Percentiles rank a stretch among this genome's conserved stretches.
Conservation (phyloP, 2,888 invertebrate species). For the Ennomos fuscantarius region DNA sequence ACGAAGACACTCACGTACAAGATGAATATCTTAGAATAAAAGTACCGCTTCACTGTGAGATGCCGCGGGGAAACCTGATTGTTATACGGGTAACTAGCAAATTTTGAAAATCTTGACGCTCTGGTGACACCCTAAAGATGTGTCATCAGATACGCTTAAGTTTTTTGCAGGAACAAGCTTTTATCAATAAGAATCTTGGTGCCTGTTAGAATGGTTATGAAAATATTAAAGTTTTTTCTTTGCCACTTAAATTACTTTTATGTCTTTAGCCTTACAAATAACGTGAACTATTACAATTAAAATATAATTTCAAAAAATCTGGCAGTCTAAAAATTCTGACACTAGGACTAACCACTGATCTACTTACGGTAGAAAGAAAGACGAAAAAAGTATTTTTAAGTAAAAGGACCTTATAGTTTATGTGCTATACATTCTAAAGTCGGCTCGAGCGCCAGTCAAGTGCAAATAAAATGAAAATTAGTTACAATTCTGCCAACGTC, state of each 20-base stretch:
- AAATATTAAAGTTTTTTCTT: not conserved
- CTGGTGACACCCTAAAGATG: slow-evolving; percentile 35
- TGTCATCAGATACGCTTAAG: slow-evolving; percentile 4
- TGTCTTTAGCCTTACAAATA: not conserved
- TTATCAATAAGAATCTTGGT: slow-evolving; percentile 11
- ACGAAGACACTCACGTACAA: slow-evolving; percentile 82
- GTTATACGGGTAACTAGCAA: slow-evolving; percentile 61
- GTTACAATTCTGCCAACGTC: slow-evolving; percentile 9
- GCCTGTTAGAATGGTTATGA: slow-evolving; percentile 19
- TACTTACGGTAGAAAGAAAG: too few relatives aligned
- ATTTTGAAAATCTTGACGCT: slow-evolving; percentile 45
- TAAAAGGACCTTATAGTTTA: too few relatives aligned
- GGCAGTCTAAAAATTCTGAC: too few relatives aligned
- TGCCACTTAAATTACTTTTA: not conserved
- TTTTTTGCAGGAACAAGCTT: slow-evolving; percentile 10
- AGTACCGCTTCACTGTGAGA: slow-evolving; percentile 78
- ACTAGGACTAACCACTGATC: too few relatives aligned
- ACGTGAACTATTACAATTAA: not conserved
- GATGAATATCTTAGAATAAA: slow-evolving; percentile 83
- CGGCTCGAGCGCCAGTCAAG: too few relatives aligned
- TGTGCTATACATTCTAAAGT: too few relatives aligned
- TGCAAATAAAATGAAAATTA: not conserved
- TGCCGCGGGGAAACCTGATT: slow-evolving; percentile 73
- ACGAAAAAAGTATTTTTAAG: too few relatives aligned
- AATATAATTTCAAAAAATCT: too few relatives aligned